phyloP scores from a whole-genome alignment of 2,113 vertebrate genomes.

The Notarius lentiginosus region DNA sequence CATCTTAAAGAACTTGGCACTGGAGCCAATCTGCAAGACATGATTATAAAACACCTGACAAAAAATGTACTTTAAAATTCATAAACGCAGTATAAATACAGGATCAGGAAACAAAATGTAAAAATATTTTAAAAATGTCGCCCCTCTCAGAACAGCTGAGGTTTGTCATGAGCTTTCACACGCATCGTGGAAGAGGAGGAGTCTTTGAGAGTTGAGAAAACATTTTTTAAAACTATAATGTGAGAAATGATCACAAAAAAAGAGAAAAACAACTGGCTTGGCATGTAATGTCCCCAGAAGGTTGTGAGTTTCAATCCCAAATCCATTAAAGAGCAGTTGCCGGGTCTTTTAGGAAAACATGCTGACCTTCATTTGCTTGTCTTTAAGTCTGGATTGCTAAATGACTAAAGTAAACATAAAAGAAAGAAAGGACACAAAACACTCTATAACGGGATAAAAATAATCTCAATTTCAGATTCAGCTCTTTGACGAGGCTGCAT shows the following conservation, averaged over 20 bases:
- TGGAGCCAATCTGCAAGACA: neutral
- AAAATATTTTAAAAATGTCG: neutral
- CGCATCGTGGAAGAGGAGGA: neutral
- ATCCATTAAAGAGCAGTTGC: neutral
- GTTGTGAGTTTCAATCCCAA: neutral
- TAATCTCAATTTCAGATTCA: neutral
- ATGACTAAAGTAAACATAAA: neutral
- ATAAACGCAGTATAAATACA: neutral
- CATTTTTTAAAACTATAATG: neutral
- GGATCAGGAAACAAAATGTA: neutral
- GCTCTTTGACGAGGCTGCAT: neutral
- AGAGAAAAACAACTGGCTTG: neutral
- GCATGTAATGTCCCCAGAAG: neutral
- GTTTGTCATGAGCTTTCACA: neutral
- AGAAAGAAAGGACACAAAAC: neutral
- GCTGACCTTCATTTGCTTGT: neutral
- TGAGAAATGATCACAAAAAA: neutral
- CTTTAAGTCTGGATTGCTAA: neutral
- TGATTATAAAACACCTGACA: neutral
- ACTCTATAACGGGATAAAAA: neutral
- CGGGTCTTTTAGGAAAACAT: neutral
- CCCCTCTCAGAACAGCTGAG: neutral
- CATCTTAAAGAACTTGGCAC: neutral
- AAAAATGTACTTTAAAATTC: neutral
- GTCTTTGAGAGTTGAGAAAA: neutral